Evolutionary conservation across 2,113 vertebrate species (phyloP).

Genomic region (Pithys albifrons): DNA sequence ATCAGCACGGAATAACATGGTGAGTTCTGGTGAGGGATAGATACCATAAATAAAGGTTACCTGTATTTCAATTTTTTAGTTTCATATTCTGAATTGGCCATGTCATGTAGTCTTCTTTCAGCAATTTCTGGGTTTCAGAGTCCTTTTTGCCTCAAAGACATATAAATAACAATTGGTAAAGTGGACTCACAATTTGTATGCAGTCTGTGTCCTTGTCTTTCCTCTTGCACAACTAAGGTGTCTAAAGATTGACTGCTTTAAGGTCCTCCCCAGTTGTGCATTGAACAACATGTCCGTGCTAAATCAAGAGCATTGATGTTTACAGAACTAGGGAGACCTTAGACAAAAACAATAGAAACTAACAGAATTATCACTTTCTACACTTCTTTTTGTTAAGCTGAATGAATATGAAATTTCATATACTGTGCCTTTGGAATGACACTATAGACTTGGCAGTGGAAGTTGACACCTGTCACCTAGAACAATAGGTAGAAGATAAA

Average conservation of each 20-base stretch:
- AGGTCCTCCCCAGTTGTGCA: background rate
- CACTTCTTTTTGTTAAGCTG: background rate
- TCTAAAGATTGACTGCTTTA: background rate
- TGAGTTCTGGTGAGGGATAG: background rate
- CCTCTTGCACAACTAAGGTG: background rate
- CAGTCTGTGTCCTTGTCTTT: background rate
- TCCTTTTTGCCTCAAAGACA: background rate
- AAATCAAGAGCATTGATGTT: background rate
- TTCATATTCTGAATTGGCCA: background rate
- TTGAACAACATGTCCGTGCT: background rate
- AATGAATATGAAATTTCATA: conserved; percentile 4
- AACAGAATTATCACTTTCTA: background rate
- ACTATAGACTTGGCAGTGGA: background rate
- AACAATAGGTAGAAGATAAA: conserved; percentile 19
- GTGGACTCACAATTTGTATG: background rate
- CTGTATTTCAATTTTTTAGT: background rate
- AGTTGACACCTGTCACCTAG: conserved; percentile 15
- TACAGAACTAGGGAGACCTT: background rate
- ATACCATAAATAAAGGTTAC: background rate
- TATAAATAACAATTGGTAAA: background rate
- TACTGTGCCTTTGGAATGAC: background rate
- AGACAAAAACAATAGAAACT: background rate
- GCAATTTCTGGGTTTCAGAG: background rate
- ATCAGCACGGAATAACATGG: background rate
- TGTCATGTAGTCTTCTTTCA: background rate